Evolutionary conservation across 2,113 vertebrate species (phyloP).

Genomic region (Rissa tridactyla): DNA sequence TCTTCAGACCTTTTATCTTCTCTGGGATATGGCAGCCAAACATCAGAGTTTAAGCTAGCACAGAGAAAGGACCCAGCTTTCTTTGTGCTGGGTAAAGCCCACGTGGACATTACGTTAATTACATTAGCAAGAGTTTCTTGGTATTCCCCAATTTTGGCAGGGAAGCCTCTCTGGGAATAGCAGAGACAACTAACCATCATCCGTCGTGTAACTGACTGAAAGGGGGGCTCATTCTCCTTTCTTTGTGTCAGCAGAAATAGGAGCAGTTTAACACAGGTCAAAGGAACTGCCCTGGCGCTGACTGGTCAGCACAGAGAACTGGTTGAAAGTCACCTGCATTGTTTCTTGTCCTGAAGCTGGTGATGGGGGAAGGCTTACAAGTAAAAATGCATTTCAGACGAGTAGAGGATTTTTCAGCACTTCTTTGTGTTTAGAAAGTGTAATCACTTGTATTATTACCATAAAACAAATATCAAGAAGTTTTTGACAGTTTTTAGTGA

Average conservation of each 20-base stretch:
- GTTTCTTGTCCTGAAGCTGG: neutral
- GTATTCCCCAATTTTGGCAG: neutral
- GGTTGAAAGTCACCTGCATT: neutral
- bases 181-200: neutral
- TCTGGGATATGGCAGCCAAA: neutral
- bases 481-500: neutral
- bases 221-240: neutral
- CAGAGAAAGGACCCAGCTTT: neutral
- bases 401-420: neutral
- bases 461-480: neutral
- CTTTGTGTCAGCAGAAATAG: neutral
- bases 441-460: neutral
- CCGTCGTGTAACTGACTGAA: neutral
- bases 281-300: neutral
- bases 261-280: neutral
- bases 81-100: neutral
- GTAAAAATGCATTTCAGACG: neutral
- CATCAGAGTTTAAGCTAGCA: neutral
- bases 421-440: neutral
- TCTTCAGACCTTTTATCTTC: neutral
- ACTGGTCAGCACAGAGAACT: neutral
- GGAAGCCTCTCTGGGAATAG: neutral
- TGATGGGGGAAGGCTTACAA: neutral
- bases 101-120: neutral
- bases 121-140: neutral